Evolutionary conservation across 2,113 vertebrate genomes (phyloP).

Genomic region (Propithecus coquereli): DNA sequence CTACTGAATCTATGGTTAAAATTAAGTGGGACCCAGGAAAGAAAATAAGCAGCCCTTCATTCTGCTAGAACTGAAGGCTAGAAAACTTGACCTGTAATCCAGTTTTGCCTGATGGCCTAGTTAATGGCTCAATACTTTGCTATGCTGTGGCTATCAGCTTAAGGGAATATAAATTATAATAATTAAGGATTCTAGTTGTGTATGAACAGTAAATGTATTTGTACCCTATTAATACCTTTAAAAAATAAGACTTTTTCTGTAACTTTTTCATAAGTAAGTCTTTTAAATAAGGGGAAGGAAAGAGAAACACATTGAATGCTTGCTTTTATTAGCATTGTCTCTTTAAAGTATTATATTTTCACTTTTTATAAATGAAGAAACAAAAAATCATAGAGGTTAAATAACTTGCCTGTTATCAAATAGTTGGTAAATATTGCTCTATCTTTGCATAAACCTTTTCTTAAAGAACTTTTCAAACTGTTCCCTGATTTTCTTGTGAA

Average conservation of each 20-base stretch:
- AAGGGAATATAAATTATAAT: background rate
- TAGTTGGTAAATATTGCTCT: background rate
- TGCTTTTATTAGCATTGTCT: background rate
- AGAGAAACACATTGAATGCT: background rate
- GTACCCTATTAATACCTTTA: background rate
- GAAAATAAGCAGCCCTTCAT: background rate
- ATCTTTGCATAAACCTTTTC: background rate
- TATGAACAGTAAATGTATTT: background rate
- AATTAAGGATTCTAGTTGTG: background rate
- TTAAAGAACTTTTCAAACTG: background rate
- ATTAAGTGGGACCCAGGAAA: background rate
- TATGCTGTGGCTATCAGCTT: background rate
- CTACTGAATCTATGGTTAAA: background rate
- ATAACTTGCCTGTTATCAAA: background rate
- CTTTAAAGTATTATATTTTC: background rate
- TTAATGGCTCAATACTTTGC: background rate
- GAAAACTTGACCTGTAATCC: background rate
- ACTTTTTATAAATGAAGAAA: background rate
- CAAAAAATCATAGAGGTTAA: background rate
- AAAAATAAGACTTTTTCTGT: background rate
- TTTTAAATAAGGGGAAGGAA: background rate
- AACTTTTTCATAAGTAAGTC: background rate
- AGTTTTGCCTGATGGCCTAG: background rate
- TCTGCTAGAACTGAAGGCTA: background rate
- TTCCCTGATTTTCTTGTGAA: background rate